A percentile compares a stretch with the other conserved stretches of the same genome.
Evolutionary conservation across 2,888 invertebrate genomes (phyloP).

Genomic region (Metopia argyrocephala): DNA sequence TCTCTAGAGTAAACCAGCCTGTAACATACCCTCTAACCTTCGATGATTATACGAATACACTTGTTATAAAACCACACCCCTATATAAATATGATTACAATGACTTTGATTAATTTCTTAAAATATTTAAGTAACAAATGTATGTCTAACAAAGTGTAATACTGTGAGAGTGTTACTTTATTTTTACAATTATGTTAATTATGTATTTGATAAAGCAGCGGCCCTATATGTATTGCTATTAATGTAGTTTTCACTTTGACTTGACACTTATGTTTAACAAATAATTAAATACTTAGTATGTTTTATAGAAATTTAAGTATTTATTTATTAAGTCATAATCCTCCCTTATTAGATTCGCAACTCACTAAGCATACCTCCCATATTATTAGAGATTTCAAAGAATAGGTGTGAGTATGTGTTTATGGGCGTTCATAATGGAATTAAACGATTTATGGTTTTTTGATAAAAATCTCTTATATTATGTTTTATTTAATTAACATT

Average conservation of each 20-base stretch:
- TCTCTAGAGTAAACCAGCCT: too few species aligned
- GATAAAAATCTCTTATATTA: conserved; percentile 16
- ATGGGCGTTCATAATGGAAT: not conserved
- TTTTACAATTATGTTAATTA: too few species aligned
- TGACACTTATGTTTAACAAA: not conserved
- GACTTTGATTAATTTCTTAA: conserved; percentile 37
- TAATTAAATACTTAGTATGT: conserved; percentile 23
- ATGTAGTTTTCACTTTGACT: conserved; percentile 11
- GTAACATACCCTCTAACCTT: too few species aligned
- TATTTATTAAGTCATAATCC: not conserved
- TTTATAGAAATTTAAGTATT: conserved; percentile 20
- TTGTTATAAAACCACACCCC: conserved; percentile 25
- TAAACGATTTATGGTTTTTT: conserved; percentile 23
- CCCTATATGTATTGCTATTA: not conserved
- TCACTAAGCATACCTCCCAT: too few species aligned
- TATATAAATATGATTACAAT: not conserved
- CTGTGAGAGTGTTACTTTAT: too few species aligned
- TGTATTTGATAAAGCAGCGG: too few species aligned
- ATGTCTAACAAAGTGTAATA: conserved; percentile 13
- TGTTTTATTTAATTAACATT: conserved; percentile 13
- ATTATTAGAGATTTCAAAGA: too few species aligned
- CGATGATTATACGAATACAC: conserved; percentile 40
- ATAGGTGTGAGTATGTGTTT: not conserved
- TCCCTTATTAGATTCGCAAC: not conserved
- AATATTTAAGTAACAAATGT: conserved; percentile 16